A percentile compares a stretch with the other conserved stretches of the same genome.
These are phyloP conservation scores for Achroia grisella DNA, from an alignment of 1,140 invertebrate genomes.

Conservation along the genomic window DNA sequence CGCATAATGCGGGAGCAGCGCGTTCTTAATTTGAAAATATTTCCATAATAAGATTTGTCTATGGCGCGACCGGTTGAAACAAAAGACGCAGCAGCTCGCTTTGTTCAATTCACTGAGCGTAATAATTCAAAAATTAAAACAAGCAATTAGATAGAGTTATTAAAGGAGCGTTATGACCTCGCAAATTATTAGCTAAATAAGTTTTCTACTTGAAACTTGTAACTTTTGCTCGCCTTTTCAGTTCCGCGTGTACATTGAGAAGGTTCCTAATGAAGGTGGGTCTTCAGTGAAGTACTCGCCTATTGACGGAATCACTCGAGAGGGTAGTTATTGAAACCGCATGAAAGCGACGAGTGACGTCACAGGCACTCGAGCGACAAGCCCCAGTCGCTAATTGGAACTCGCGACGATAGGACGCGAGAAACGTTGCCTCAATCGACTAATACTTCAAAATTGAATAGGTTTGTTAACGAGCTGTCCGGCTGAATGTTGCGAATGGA, in stretches of 20 bases:
- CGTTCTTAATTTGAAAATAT: slow-evolving; percentile 72
- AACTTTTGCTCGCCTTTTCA: slow-evolving; percentile 62
- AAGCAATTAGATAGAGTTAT: slow-evolving; percentile 44
- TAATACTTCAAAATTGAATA: slow-evolving; percentile 70
- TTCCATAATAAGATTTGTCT: slow-evolving; percentile 73
- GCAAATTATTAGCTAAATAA: slow-evolving; percentile 63
- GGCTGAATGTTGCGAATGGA: slow-evolving; percentile 61
- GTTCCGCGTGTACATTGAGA: slow-evolving; percentile 58
- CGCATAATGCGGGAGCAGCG: slow-evolving; percentile 70
- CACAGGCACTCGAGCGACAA: slow-evolving; percentile 62
- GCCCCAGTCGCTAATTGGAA: slow-evolving; percentile 70
- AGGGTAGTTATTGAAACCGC: slow-evolving; percentile 68
- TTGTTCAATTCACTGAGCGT: slow-evolving; percentile 58
- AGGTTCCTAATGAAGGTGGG: slow-evolving; percentile 63
- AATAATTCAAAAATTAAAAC: slow-evolving; percentile 65
- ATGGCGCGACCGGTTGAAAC: slow-evolving; percentile 58
- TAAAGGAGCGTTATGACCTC: slow-evolving; percentile 10
- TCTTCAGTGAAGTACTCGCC: slow-evolving; percentile 59
- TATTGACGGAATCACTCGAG: slow-evolving; percentile 64
- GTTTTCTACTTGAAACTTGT: slow-evolving; percentile 64
- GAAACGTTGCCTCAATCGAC: slow-evolving; percentile 68
- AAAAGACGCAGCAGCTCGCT: slow-evolving; percentile 52
- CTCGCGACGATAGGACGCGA: slow-evolving; percentile 67
- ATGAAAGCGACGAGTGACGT: slow-evolving; percentile 68
- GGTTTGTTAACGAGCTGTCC: slow-evolving; percentile 69